Conservation (phyloP, 2,113 vertebrate genomes). For the Hydrolagus affinis region DNA sequence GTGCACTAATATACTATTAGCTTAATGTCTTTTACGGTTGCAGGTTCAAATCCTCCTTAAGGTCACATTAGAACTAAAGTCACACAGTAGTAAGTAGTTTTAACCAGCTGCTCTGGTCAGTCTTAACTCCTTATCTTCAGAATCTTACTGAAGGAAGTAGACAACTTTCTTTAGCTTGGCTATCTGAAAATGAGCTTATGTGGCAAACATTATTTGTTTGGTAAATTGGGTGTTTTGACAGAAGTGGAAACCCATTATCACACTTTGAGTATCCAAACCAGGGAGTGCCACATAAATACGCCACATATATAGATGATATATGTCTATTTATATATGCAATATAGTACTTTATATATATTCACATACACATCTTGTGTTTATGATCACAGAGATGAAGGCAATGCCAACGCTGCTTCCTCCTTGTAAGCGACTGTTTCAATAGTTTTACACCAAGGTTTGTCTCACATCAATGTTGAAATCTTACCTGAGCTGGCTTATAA, state of each 20-base stretch:
- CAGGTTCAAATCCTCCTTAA: not conserved
- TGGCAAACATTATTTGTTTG: too few relatives aligned
- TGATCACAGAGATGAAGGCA: not conserved
- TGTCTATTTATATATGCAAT: too few relatives aligned
- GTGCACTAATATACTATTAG: not conserved
- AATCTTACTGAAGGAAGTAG: not conserved
- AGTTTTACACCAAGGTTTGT: not conserved
- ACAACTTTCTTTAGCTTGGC: not conserved
- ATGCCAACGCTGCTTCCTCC: not conserved
- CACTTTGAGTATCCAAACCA: too few relatives aligned
- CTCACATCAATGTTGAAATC: not conserved
- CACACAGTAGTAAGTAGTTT: not conserved
- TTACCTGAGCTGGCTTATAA: constrained; percentile 71
- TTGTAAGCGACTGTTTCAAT: not conserved
- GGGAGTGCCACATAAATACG: too few relatives aligned
- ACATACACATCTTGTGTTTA: not conserved
- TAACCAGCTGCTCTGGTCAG: not conserved
- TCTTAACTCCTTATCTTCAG: not conserved
- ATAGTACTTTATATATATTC: too few relatives aligned
- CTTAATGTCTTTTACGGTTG: not conserved
- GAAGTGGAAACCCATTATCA: too few relatives aligned
- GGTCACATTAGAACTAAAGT: not conserved
- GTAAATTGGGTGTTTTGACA: too few relatives aligned
- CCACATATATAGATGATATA: too few relatives aligned
- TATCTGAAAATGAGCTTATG: not conserved